Evolutionary conservation across 2,888 invertebrate species (phyloP).

Genomic region (Cheiracanthium punctorium): DNA sequence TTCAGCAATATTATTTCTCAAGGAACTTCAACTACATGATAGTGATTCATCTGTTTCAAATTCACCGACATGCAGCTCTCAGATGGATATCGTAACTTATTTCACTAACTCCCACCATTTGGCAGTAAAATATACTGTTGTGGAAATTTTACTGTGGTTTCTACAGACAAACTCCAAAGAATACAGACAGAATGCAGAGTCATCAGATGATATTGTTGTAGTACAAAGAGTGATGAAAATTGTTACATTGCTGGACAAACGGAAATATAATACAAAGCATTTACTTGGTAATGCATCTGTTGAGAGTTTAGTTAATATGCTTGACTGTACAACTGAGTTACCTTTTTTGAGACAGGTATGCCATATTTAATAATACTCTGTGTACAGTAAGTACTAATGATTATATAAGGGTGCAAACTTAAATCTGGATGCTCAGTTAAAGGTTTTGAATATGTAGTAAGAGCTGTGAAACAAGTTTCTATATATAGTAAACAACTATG

Average conservation of each 20-base stretch:
- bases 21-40: neutral
- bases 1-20: neutral
- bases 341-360: neutral
- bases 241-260: neutral
- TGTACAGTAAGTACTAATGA: no score
- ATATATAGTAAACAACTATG: no score
- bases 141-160: slow-evolving; percentile 29
- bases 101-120: no score
- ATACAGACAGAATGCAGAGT: neutral
- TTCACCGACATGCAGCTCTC: no score
- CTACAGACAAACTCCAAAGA: neutral
- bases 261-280: neutral
- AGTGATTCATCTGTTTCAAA: no score
- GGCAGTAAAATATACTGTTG: neutral
- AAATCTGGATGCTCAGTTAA: no score
- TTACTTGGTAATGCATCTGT: no score
- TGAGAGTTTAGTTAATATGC: neutral
- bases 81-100: no score
- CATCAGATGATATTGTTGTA: slow-evolving; percentile 10
- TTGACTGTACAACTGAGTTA: neutral
- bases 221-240: neutral
- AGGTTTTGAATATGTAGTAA: no score
- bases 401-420: no score
- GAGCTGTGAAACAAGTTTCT: no score
- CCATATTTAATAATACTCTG: no score